A percentile compares a stretch with the other conserved stretches of the same genome.
phyloP scores from a whole-genome alignment of 2,113 vertebrate species.

The Python bivittatus region DNA sequence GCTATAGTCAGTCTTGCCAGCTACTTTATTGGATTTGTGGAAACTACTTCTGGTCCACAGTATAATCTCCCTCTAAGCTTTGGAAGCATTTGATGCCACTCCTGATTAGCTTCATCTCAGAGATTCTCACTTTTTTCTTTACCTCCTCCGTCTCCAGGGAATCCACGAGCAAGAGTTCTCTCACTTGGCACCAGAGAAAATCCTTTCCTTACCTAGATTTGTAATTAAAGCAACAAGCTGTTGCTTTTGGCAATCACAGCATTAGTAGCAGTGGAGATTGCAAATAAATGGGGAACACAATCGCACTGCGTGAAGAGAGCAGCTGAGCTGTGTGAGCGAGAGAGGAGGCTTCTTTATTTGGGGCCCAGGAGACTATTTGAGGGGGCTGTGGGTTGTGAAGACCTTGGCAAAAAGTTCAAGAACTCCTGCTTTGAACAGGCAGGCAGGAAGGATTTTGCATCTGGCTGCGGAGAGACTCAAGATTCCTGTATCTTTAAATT shows the following conservation, averaged over 20 bases:
- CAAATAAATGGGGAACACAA: background rate
- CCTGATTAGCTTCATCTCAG: background rate
- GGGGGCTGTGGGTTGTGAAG: background rate
- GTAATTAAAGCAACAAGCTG: background rate
- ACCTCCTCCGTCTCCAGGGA: background rate
- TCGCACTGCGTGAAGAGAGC: background rate
- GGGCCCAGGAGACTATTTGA: background rate
- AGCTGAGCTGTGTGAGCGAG: background rate
- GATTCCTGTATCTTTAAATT: constrained; percentile 10
- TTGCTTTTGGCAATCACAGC: background rate
- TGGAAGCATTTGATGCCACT: background rate
- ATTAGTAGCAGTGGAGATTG: background rate
- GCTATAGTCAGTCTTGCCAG: background rate
- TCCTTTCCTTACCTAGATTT: background rate
- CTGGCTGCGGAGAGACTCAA: background rate
- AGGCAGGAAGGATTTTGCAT: background rate
- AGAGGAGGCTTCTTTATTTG: background rate
- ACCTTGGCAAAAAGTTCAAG: background rate
- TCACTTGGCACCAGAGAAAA: background rate
- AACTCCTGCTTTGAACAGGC: constrained; percentile 1
- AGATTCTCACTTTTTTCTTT: background rate
- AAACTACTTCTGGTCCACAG: background rate
- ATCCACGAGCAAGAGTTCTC: background rate
- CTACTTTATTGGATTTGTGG: background rate
- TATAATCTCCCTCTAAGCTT: background rate